Evolutionary conservation across 2,797 vertebrate species (phyloP).

Genomic region (Falco peregrinus): DNA sequence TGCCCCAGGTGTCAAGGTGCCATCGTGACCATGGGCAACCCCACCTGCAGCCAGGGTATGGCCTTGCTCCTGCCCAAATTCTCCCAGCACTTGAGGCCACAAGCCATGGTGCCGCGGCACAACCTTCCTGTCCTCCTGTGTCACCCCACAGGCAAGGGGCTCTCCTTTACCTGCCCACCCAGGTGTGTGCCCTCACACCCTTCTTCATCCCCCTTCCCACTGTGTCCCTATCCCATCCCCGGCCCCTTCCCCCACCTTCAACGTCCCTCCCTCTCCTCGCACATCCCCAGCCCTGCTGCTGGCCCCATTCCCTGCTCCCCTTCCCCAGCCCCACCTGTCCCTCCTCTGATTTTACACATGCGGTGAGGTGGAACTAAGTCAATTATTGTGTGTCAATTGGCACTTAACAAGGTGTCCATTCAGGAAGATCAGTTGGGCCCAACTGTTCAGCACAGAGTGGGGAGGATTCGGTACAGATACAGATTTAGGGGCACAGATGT

Average conservation of each 20-base stretch:
- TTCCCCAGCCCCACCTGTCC: background rate
- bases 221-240: no score
- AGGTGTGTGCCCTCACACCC: fast-evolving
- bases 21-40: fast-evolving
- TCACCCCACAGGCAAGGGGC: background rate
- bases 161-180: background rate
- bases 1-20: background rate
- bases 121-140: background rate
- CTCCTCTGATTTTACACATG: background rate
- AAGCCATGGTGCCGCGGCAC: background rate
- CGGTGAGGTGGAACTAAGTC: no score
- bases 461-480: no score
- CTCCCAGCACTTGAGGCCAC: background rate
- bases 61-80: background rate
- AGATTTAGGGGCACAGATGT: no score
- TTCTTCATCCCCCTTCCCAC: background rate
- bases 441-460: no score
- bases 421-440: no score
- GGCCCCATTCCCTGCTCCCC: no score
- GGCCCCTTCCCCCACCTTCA: background rate
- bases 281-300: background rate
- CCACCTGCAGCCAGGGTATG: background rate
- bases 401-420: no score
- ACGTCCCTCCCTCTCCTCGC: background rate
- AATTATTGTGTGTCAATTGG: no score